Base-by-base conservation (phyloP, 2,888 invertebrate species). In the Ditylenchus weischeri region DNA sequence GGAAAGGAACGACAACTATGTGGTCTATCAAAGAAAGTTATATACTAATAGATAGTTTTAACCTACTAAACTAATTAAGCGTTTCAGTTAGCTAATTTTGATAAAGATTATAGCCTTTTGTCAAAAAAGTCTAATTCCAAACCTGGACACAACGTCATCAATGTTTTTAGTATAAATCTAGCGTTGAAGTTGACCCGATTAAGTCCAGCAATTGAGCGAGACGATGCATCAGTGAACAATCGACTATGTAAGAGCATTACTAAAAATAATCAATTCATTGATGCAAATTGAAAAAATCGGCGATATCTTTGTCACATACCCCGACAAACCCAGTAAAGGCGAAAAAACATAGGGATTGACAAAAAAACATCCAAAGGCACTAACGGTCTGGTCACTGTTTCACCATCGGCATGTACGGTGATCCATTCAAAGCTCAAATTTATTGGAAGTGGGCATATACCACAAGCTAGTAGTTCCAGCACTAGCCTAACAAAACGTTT, bases 161-260 rank as follows among this genome's bases (percentile, higher is more conserved):
- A 88, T 96, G 88, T 98, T 87, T 94, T 94, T 84, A 94, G 88
- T 83, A 94, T 93, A 87, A 92, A 94, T 70, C 86, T 90, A 85
- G 95, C 94, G 76, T 87, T 87, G 89, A 96, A 96, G 88, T 95
- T 94, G 86, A 96, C 95, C 85, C 79, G 68, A 66, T 75, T 78
- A 35, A 77, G 62, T 15, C 78, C 77, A 38, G 75, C 78, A 43
- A 79, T 78, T 43, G 67, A 66, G 85, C 96, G 89, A 75, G 93
- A 94, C 7, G 94, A 94, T 83, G 96, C 95, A 86, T 98, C 96
- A 76, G 96, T 98, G 88, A 98, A 96, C 81, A 96, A 88, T 88
- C 96, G 94, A 86, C 93, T 94, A 88, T 98, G 98, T 82, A 99
- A 89, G 84, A 98, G 88, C 96, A 98, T 96, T 83, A 96, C 96